These are phyloP conservation scores for Upupa epops DNA, from an alignment of 2,113 vertebrate genomes.

Conservation along the genomic window DNA sequence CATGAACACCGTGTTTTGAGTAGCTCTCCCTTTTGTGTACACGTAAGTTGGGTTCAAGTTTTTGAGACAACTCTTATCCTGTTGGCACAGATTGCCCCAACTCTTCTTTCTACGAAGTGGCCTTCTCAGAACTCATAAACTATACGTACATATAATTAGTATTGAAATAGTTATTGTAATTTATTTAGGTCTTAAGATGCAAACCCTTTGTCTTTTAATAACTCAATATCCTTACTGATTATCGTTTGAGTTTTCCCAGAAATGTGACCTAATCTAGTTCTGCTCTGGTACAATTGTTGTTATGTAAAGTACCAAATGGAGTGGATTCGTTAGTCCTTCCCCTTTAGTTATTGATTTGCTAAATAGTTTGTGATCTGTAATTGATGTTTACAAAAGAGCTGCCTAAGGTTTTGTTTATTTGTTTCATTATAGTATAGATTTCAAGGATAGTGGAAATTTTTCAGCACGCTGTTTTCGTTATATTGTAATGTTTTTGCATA, in stretches of 20 bases:
- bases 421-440: neutral
- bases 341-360: neutral
- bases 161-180: neutral
- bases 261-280: neutral
- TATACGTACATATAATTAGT: neutral
- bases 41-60: no score
- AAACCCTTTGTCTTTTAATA: neutral
- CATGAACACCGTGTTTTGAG: neutral
- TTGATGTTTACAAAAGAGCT: slow-evolving; percentile 1
- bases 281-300: neutral
- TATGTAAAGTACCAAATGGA: neutral
- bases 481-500: slow-evolving; percentile 7
- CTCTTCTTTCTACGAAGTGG: no score
- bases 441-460: neutral
- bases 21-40: neutral
- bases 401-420: neutral
- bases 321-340: neutral
- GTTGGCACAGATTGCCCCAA: neutral
- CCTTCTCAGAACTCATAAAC: no score
- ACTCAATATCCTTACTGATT: neutral
- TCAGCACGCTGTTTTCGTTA: neutral
- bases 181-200: neutral
- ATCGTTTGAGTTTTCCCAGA: neutral
- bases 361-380: neutral
- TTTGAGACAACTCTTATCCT: neutral